Evolutionary conservation across 1,140 invertebrate genomes (phyloP), one percentile per base, ranked within the genome.

Genomic region (Chironomus striatipennis): DNA sequence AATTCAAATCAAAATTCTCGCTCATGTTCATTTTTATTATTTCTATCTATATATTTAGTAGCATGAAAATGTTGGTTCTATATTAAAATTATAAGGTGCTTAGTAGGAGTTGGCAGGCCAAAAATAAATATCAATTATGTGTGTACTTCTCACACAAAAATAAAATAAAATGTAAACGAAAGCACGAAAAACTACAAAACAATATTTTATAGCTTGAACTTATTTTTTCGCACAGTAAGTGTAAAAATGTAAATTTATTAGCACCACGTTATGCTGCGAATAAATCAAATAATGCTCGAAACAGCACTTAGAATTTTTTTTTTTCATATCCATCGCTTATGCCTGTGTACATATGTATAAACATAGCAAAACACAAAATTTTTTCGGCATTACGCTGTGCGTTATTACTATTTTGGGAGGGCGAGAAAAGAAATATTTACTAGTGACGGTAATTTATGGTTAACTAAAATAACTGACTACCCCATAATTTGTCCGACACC

Each of bases 181-280:
- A 34, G 24, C 24, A 34, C 1, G 47, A n/a, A 57, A 57, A 57
- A 15, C 47, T 57, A 57, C 47, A 20, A 17, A 5, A 70, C 5
- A 18, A 70, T 70, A 18, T 21, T 70, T 18, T 67, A 67, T 70
- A 70, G 65, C 18, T 57, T 10, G n/a, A 57, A n/a, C 47, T 57
- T 34, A 57, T 2, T 21, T 70, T 70, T 70, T 70, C 65, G 65
- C 65, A 70, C 65, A 70, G 65, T 21, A 21, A 70, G 65, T 70
- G 65, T 70, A 70, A 70, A 70, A 70, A 70, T 70, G 65, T 70
- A 70, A 70, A 70, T 70, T 70, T 70, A 70, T 70, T 70, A 70
- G 20, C 65, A 70, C 65, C 65, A 20, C 7, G 17, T 17, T 70
- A 70, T 70, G 10, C n/a, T 15, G 20, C 17, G 65, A 70, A 70